phyloP scores from a whole-genome alignment of 2,797 vertebrate species.

The Lagodon rhomboides region DNA sequence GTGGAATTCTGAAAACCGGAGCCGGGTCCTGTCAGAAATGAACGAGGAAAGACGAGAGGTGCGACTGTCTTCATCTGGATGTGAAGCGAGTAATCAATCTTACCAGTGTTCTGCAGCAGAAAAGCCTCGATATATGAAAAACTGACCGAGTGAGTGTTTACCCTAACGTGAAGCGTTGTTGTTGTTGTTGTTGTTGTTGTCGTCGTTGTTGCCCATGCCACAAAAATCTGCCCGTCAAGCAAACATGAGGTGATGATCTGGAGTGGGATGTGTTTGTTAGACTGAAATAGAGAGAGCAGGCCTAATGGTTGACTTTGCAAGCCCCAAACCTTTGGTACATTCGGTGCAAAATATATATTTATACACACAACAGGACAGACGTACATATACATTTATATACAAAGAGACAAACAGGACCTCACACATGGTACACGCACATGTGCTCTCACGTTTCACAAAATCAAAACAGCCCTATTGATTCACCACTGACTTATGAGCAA shows the following conservation, averaged over 20 bases:
- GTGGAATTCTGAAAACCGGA: slow-evolving; percentile 81
- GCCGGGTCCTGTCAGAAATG: slow-evolving; percentile 70
- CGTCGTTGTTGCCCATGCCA: slow-evolving; percentile 51
- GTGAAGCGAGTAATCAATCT: slow-evolving; percentile 50
- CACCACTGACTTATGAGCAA: slow-evolving; percentile 57
- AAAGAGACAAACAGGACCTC: slow-evolving; percentile 80
- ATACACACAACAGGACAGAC: slow-evolving; percentile 86
- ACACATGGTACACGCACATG: slow-evolving; percentile 80
- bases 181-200: slow-evolving; percentile 6
- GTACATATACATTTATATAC: slow-evolving; percentile 87
- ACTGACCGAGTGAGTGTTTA: slow-evolving; percentile 39
- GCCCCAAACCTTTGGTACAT: slow-evolving; percentile 93
- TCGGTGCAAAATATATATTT: slow-evolving; percentile 94
- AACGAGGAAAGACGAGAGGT: slow-evolving; percentile 54
- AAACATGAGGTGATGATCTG: slow-evolving; percentile 59
- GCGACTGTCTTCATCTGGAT: slow-evolving; percentile 48
- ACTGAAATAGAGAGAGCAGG: slow-evolving; percentile 70
- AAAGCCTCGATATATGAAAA: slow-evolving; percentile 61
- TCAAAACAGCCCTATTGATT: slow-evolving; percentile 78
- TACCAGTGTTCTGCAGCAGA: slow-evolving; percentile 54
- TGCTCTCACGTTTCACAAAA: slow-evolving; percentile 75
- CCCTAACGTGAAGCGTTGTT: slow-evolving; percentile 51
- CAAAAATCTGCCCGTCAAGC: slow-evolving; percentile 48
- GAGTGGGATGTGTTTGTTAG: slow-evolving; percentile 59
- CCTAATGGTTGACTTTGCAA: slow-evolving; percentile 78